phyloP scores from a whole-genome alignment of 2,888 invertebrate species.

The Pristionchus exspectatus region DNA sequence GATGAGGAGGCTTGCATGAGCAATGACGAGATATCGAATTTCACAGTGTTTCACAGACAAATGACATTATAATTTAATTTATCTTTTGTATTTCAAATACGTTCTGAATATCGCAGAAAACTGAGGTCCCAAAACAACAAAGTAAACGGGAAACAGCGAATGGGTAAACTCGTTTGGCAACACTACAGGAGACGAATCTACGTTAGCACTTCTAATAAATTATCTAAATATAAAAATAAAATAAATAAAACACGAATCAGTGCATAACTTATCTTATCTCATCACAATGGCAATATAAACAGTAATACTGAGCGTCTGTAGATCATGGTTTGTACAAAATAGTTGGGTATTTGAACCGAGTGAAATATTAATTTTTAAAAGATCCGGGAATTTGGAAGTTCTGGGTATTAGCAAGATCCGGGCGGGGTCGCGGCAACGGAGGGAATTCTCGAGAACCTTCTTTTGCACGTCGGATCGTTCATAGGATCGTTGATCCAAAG shows the following conservation, averaged over 20 bases:
- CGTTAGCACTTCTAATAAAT: constrained; percentile 4
- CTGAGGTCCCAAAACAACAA: neutral
- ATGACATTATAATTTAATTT: neutral
- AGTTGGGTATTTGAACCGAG: neutral
- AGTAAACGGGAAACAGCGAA: neutral
- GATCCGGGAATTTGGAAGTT: neutral
- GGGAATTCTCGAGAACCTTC: constrained; percentile 54
- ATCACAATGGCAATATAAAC: constrained; percentile 14
- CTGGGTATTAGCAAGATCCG: constrained; percentile 9
- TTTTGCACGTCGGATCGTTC: constrained; percentile 56
- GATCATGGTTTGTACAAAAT: constrained; percentile 42
- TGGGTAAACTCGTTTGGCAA: neutral
- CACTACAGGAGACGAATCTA: neutral
- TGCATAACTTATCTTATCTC: constrained; percentile 12
- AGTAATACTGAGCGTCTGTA: constrained; percentile 21
- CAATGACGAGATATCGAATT: too few relatives aligned
- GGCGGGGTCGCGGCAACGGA: constrained; percentile 49
- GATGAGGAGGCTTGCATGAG: too few relatives aligned
- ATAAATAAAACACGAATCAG: neutral
- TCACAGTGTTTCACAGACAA: neutral
- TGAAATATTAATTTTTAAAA: neutral
- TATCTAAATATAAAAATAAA: neutral
- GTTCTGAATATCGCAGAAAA: neutral
- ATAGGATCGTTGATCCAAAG: constrained; percentile 78
- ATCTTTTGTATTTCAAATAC: neutral